Evolutionary conservation across 2,113 vertebrate species (phyloP).

Genomic region (Aspiorhynchus laticeps): DNA sequence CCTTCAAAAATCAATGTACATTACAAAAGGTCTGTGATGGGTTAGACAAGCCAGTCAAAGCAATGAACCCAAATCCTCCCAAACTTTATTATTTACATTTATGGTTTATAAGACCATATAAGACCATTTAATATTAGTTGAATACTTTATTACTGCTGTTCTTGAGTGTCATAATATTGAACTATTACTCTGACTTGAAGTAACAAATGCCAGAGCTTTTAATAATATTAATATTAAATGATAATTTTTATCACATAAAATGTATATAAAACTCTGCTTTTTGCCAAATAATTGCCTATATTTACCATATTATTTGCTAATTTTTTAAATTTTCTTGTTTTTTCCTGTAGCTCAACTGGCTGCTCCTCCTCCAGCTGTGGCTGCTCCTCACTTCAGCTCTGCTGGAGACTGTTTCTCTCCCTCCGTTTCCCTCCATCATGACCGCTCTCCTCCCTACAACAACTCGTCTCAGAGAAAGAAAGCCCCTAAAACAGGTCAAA

Average conservation of each 20-base stretch:
- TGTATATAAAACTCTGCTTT: too few relatives aligned
- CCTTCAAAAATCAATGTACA: not conserved
- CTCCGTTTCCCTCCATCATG: conserved; percentile 19
- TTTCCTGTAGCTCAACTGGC: conserved; percentile 65
- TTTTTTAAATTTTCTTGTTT: not conserved
- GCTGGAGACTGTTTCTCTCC: conserved; percentile 65
- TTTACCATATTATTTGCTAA: not conserved
- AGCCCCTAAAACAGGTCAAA: conserved; percentile 42
- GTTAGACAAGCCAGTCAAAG: not conserved
- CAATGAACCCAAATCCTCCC: not conserved
- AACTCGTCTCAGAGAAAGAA: conserved; percentile 57
- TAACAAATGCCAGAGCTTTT: too few relatives aligned
- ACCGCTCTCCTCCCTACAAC: conserved; percentile 50
- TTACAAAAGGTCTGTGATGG: not conserved
- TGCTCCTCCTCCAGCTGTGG: conserved; percentile 45
- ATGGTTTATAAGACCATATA: too few relatives aligned
- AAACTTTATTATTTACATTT: not conserved
- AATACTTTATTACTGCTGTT: too few relatives aligned
- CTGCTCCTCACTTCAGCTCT: conserved; percentile 59
- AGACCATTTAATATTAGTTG: too few relatives aligned
- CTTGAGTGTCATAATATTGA: too few relatives aligned
- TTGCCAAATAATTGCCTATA: too few relatives aligned
- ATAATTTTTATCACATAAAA: too few relatives aligned
- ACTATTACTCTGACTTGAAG: too few relatives aligned
- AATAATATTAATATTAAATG: too few relatives aligned